Percentiles rank a stretch among this genome's conserved stretches.
Conservation (phyloP, 2,113 vertebrate species). For the Hepsetus odoe region DNA sequence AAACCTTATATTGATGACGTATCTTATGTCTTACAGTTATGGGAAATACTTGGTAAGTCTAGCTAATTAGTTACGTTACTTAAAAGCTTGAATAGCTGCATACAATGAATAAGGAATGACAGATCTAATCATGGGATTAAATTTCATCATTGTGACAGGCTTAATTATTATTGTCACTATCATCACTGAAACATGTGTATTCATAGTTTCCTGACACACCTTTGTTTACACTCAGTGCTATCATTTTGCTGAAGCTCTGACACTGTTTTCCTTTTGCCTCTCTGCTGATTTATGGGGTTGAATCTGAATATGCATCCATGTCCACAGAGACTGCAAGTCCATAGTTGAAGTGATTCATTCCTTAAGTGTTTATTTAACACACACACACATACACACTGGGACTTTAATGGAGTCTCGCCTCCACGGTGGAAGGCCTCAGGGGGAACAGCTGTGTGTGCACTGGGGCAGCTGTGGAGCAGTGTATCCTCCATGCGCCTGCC, state of each 20-base stretch:
- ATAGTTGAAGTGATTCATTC: constrained; percentile 3
- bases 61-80: too few species aligned
- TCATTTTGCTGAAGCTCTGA: neutral
- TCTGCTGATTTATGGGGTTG: neutral
- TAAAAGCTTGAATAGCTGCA: too few species aligned
- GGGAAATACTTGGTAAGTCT: too few species aligned
- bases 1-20: too few species aligned
- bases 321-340: neutral
- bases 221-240: too few species aligned
- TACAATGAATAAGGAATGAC: too few species aligned
- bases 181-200: neutral
- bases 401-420: constrained; percentile 33
- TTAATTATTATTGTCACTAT: neutral
- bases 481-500: neutral
- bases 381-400: constrained; percentile 11
- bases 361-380: constrained; percentile 24
- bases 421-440: constrained; percentile 18
- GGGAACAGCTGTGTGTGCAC: constrained; percentile 45
- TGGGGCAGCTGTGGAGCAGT: constrained; percentile 3
- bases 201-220: neutral
- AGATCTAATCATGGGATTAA: too few species aligned
- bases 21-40: too few species aligned
- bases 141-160: neutral
- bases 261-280: neutral
- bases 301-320: neutral